These are phyloP conservation scores for Porites divaricata DNA, from an alignment of 92 coral and sea anemone genomes.

Conservation along the genomic window DNA sequence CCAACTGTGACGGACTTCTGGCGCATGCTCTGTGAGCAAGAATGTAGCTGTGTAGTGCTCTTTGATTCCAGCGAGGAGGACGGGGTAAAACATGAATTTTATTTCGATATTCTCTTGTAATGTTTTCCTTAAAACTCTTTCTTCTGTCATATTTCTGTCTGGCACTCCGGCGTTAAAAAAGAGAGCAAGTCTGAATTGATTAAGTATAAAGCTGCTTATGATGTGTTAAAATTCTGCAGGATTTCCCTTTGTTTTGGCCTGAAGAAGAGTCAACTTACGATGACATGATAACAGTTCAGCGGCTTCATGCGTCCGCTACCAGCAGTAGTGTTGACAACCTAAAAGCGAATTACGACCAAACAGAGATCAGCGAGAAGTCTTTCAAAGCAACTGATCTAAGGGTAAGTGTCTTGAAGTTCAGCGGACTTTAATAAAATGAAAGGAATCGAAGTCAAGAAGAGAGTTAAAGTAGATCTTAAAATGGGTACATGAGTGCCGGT, in stretches of 20 bases:
- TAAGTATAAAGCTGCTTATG: not conserved
- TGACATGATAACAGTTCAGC: constrained; percentile 86
- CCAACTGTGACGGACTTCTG: constrained; percentile 89
- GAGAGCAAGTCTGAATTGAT: not conserved
- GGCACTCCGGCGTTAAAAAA: not conserved
- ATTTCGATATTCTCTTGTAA: not conserved
- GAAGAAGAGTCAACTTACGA: constrained; percentile 71
- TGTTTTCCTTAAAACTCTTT: not conserved
- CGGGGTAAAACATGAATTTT: constrained; percentile 53
- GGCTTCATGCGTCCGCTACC: constrained; percentile 54
- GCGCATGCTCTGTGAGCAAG: constrained; percentile 99
- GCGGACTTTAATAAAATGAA: not conserved
- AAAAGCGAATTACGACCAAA: constrained; percentile 76
- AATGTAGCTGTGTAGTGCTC: constrained; percentile 83
- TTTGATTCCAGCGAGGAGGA: constrained; percentile 87
- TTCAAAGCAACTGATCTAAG: constrained; percentile 83
- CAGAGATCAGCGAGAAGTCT: constrained; percentile 74
- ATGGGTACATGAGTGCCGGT: too few species aligned
- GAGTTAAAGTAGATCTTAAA: too few species aligned
- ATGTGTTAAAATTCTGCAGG: constrained; percentile 42
- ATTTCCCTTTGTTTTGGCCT: constrained; percentile 98
- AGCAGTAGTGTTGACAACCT: constrained; percentile 81
- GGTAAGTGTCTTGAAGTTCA: constrained; percentile 54
- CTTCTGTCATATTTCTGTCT: not conserved
- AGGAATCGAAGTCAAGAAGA: too few species aligned